A percentile compares a stretch with the other conserved stretches of the same genome.
These are phyloP conservation scores for Todiramphus chloris DNA, from an alignment of 2,113 vertebrate genomes.

Conservation along the genomic window DNA sequence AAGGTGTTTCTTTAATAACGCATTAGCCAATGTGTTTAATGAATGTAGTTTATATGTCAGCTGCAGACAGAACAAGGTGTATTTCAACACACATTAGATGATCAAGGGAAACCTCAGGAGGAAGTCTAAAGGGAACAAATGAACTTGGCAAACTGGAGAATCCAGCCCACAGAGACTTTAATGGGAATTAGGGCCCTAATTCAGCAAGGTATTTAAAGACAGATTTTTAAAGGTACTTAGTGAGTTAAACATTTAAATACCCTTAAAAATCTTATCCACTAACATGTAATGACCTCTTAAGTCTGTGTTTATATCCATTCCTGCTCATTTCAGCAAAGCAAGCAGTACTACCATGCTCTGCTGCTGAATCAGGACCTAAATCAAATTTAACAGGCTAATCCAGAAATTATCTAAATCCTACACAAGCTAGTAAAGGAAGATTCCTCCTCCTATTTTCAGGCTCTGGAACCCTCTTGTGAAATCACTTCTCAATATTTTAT, in stretches of 20 bases:
- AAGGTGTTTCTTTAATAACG: slow-evolving; percentile 43
- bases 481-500: background rate
- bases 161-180: background rate
- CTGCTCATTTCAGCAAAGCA: slow-evolving; percentile 6
- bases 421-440: background rate
- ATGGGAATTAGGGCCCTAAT: slow-evolving; percentile 3
- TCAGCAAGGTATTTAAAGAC: slow-evolving; percentile 7
- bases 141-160: slow-evolving; percentile 46
- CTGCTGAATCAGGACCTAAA: slow-evolving; percentile 20
- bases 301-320: background rate
- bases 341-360: background rate
- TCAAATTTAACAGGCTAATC: slow-evolving; percentile 20
- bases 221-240: slow-evolving; percentile 26
- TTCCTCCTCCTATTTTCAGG: background rate
- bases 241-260: slow-evolving; percentile 11
- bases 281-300: background rate
- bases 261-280: slow-evolving; percentile 9
- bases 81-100: slow-evolving; percentile 39
- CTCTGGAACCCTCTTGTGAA: background rate
- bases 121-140: slow-evolving; percentile 26
- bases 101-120: slow-evolving; percentile 45
- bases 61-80: slow-evolving; percentile 25
- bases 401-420: slow-evolving; percentile 14
- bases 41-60: slow-evolving; percentile 11
- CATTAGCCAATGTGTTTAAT: slow-evolving; percentile 42